Conservation (phyloP, 2,113 vertebrate genomes). For the Varanus salvator region DNA sequence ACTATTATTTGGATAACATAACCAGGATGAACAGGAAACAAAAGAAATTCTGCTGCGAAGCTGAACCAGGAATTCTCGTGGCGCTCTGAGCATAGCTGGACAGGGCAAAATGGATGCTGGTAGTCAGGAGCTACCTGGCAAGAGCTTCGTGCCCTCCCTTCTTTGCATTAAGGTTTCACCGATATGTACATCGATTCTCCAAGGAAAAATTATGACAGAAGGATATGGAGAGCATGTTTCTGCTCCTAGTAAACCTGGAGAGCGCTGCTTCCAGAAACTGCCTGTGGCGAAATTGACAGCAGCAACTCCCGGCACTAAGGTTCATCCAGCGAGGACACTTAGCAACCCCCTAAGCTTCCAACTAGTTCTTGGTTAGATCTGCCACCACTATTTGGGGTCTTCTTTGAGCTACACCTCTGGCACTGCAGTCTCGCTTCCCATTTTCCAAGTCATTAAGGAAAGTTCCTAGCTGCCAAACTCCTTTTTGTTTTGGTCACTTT, state of each 20-base stretch:
- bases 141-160: not conserved
- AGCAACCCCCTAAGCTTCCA: too few species aligned
- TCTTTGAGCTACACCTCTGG: not conserved
- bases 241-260: not conserved
- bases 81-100: rapidly evolving
- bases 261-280: not conserved
- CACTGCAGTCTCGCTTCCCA: too few species aligned
- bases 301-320: not conserved
- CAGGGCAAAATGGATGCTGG: not conserved
- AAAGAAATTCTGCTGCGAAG: constrained; percentile 47
- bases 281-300: not conserved
- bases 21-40: constrained; percentile 44
- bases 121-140: not conserved
- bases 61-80: not conserved
- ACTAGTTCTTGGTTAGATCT: not conserved
- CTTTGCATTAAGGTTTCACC: not conserved
- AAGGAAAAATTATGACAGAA: not conserved
- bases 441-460: not conserved
- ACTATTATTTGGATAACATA: constrained; percentile 48
- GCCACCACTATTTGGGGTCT: not conserved
- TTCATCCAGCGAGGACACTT: not conserved
- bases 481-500: not conserved
- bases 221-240: not conserved
- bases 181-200: rapidly evolving
- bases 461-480: not conserved